phyloP scores from a whole-genome alignment of 2,113 vertebrate species.

The Sigmodon hispidus region DNA sequence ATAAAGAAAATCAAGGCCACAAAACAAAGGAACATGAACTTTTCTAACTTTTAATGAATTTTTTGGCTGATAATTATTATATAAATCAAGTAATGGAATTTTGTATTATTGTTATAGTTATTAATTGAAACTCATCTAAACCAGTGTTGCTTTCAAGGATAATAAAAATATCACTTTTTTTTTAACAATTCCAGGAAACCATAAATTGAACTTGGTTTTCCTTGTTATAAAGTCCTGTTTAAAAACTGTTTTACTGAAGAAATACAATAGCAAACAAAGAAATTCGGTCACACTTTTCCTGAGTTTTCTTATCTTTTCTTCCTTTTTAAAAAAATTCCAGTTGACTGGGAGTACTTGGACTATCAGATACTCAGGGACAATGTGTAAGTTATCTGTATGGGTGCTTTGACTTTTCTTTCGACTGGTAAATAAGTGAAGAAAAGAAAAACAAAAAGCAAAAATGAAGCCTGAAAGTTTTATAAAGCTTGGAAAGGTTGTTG shows the following conservation, averaged over 20 bases:
- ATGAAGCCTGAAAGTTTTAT: not conserved
- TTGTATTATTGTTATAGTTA: not conserved
- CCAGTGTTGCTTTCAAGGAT: not conserved
- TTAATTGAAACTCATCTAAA: not conserved
- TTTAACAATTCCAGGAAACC: not conserved
- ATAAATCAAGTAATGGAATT: not conserved
- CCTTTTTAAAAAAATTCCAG: accelerated
- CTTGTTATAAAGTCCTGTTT: conserved; percentile 3
- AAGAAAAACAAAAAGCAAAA: not conserved
- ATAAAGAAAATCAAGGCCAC: not conserved
- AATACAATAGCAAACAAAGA: not conserved
- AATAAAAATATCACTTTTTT: not conserved
- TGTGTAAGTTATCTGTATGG: not conserved
- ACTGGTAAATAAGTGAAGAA: not conserved
- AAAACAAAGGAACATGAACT: not conserved
- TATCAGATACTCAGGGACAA: not conserved
- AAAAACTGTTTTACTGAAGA: not conserved
- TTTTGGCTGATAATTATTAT: not conserved
- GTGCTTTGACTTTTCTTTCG: not conserved
- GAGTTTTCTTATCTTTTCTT: not conserved
- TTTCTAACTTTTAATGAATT: not conserved
- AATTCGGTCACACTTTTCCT: not conserved
- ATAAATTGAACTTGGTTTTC: not conserved
- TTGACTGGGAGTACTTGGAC: not conserved
- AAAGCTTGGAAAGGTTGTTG: conserved; percentile 22